Percentiles rank a stretch among this genome's conserved stretches.
phyloP scores from a whole-genome alignment of 37 sponge, comb jelly and placozoan species.

The Oopsacas minuta region DNA sequence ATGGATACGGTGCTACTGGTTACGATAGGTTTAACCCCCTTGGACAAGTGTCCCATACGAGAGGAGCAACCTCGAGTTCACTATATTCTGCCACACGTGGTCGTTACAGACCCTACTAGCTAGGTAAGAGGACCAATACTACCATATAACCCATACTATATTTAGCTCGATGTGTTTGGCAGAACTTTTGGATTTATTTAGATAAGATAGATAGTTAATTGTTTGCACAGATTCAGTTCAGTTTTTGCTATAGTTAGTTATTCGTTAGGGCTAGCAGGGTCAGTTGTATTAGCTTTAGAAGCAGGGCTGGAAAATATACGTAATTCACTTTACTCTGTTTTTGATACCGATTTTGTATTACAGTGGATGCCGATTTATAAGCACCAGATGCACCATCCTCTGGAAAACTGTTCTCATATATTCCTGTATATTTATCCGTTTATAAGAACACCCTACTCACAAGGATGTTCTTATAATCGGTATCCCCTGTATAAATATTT shows the following conservation, averaged over 20 bases:
- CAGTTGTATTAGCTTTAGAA: too few relatives aligned
- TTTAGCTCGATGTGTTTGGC: not conserved
- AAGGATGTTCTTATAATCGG: too few relatives aligned
- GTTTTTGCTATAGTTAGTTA: not conserved
- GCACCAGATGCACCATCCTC: too few relatives aligned
- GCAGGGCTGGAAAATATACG: too few relatives aligned
- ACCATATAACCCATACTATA: too few relatives aligned
- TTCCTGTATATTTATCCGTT: too few relatives aligned
- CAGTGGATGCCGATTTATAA: too few relatives aligned
- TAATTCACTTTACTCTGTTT: too few relatives aligned
- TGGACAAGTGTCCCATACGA: not conserved
- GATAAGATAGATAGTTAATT: not conserved
- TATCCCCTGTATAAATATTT: too few relatives aligned
- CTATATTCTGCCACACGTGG: not conserved
- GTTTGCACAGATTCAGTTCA: not conserved
- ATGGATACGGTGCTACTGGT: not conserved
- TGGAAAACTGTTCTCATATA: too few relatives aligned
- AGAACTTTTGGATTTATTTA: not conserved
- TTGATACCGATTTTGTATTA: too few relatives aligned
- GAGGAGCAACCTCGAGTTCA: not conserved
- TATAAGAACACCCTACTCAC: too few relatives aligned
- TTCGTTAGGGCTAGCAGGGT: not conserved
- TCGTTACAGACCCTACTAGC: constrained; percentile 3
- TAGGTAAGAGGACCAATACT: not conserved
- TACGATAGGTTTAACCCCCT: constrained; percentile 5